phyloP scores from a whole-genome alignment of 2,888 invertebrate species.

The Melanostoma mellinum region DNA sequence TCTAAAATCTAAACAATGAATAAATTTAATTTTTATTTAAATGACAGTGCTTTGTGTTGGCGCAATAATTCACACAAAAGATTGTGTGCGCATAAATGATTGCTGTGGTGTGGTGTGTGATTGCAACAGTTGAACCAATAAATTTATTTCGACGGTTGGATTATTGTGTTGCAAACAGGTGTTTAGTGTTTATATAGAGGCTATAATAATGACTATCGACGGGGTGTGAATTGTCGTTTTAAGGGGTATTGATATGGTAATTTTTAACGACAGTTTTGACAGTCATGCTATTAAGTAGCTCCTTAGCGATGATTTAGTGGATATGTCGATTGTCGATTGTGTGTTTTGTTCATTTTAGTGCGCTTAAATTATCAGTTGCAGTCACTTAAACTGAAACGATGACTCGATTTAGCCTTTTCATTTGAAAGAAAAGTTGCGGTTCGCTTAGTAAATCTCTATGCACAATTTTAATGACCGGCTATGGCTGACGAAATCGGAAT shows the following conservation, averaged over 20 bases:
- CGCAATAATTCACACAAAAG: conserved; percentile 57
- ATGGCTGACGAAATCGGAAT: too few relatives aligned
- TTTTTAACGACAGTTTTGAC: conserved; percentile 50
- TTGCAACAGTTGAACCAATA: conserved; percentile 46
- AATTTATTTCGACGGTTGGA: conserved; percentile 64
- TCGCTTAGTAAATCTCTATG: too few relatives aligned
- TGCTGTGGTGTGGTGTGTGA: conserved; percentile 23
- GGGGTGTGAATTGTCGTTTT: conserved; percentile 31
- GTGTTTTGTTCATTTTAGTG: conserved; percentile 1
- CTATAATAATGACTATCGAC: conserved; percentile 15
- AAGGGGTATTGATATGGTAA: conserved; percentile 54
- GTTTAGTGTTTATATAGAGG: conserved; percentile 44
- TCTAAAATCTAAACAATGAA: background rate
- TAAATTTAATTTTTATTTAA: conserved; percentile 56
- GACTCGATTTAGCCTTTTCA: too few relatives aligned
- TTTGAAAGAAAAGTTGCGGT: too few relatives aligned
- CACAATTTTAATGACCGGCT: too few relatives aligned
- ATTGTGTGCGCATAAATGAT: background rate
- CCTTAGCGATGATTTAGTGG: background rate
- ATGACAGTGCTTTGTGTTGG: conserved; percentile 29
- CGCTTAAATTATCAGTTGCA: background rate
- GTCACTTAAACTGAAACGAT: too few relatives aligned
- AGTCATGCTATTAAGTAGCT: conserved; percentile 15
- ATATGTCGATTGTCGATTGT: conserved; percentile 4
- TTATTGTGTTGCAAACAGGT: conserved; percentile 55